Evolutionary conservation across 2,888 invertebrate species (phyloP).

Genomic region (Thysanoteuthis rhombus): DNA sequence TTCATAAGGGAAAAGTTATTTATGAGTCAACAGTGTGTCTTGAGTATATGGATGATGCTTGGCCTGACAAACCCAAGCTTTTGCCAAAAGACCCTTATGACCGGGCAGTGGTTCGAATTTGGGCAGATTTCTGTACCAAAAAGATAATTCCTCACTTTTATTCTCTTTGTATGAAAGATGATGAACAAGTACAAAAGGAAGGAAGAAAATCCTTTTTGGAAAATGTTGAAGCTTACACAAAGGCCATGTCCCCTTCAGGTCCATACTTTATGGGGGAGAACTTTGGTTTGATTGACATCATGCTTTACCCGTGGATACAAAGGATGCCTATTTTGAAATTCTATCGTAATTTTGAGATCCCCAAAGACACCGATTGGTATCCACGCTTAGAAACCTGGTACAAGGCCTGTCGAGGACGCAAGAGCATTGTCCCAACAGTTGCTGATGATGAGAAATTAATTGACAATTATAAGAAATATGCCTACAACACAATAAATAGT

Average conservation of each 20-base stretch:
- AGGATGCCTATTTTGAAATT: constrained; percentile 43
- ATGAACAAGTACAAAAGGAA: constrained; percentile 40
- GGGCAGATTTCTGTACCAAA: constrained; percentile 48
- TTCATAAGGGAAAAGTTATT: constrained; percentile 44
- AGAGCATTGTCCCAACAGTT: constrained; percentile 35
- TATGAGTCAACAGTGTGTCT: constrained; percentile 51
- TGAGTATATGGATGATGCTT: constrained; percentile 55
- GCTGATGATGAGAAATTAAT: constrained; percentile 34
- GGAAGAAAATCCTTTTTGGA: constrained; percentile 40
- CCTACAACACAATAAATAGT: constrained; percentile 38
- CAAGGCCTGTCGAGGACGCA: constrained; percentile 37
- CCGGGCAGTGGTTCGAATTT: constrained; percentile 48
- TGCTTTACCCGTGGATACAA: constrained; percentile 46
- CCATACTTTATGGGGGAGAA: constrained; percentile 47
- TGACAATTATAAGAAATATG: constrained; percentile 39
- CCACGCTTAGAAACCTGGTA: constrained; percentile 39
- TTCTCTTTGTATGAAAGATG: constrained; percentile 43
- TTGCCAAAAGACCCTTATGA: constrained; percentile 48
- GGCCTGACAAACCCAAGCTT: constrained; percentile 38
- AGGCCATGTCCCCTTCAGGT: constrained; percentile 41
- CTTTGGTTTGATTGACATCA: constrained; percentile 52
- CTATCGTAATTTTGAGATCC: constrained; percentile 46
- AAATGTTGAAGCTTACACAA: constrained; percentile 39
- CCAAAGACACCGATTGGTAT: constrained; percentile 38
- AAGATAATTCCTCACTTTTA: constrained; percentile 49